Base-by-base conservation (phyloP, 2,113 vertebrate genomes). In the Coreoperca whiteheadi region DNA sequence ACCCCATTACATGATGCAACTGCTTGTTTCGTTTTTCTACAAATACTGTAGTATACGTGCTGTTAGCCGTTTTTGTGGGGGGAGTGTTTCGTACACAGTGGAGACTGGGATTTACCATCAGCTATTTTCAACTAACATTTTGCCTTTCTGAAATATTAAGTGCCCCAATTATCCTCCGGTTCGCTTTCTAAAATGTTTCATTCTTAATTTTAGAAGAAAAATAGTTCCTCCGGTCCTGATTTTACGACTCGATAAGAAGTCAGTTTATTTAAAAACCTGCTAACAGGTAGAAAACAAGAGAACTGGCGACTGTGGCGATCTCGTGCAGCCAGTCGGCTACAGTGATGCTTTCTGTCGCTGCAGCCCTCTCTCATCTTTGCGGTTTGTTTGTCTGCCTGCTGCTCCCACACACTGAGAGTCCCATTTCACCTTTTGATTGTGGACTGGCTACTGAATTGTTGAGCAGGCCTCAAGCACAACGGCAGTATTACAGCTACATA, bases 371-470 rank as follows among this genome's bases (percentile, higher is more conserved):
- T 75, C 69, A 70, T 87, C 54, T 78, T 6, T 82, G 61, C 61
- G 65, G 50, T 53, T 23, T 60, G 43, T 64, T 50, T 46, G 50
- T n/a, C 10, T 0, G 43, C 32, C 66, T 80, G 70, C 61, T 68
- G 73, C 78, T 81, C 69, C 2, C 61, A 61, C 6, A 30, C 73
- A 63, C 15, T 50, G 54, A 63, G 15, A 43, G 83, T 65, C 75
- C 78, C 65, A 32, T 15, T 67, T 87, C 79, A 81, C 86, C 74
- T 79, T 65, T 78, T 37, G 77, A 67, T 68, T 4, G 50, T 21
- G 25, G 70, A 66, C 70, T 61, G 54, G 39, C 65, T 51, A 59
- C 66, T 74, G 43, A 34, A 74, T 53, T 53, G 74, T 70, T 46
- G 60, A 63, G 11, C 21, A 18, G 61, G 10, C 56, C 56, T 60